Percentiles rank a stretch among this genome's conserved stretches.
Evolutionary conservation across 2,797 vertebrate species (phyloP).

Genomic region (Myotis myotis): DNA sequence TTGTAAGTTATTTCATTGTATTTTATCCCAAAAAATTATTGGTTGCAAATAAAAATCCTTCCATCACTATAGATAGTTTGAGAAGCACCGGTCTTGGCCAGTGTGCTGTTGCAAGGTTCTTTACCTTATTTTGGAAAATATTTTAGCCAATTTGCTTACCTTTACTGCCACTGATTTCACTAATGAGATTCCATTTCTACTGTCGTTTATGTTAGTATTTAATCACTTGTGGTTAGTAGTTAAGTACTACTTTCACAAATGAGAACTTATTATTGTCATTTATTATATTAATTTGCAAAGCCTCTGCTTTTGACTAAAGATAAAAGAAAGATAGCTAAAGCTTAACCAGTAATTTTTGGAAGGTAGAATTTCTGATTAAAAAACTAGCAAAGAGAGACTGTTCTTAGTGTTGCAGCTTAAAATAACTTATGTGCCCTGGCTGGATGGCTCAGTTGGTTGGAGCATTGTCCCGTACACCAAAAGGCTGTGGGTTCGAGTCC

Average conservation of each 20-base stretch:
- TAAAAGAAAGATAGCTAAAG: neutral
- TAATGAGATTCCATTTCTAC: neutral
- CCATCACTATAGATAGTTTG: neutral
- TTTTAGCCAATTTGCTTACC: neutral
- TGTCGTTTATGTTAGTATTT: neutral
- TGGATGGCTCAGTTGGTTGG: neutral
- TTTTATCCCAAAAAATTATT: neutral
- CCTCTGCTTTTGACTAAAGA: neutral
- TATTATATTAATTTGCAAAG: neutral
- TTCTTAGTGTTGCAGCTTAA: neutral
- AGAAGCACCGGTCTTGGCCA: neutral
- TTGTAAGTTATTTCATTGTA: neutral
- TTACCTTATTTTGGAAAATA: neutral
- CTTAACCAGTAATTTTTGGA: neutral
- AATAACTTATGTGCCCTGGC: neutral
- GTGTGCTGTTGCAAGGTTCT: neutral
- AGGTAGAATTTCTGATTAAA: neutral
- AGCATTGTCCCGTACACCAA: neutral
- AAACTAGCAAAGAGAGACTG: neutral
- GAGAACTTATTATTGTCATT: neutral
- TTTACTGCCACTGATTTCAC: neutral
- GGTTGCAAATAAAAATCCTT: neutral
- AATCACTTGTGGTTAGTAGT: neutral
- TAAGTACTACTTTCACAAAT: slow-evolving; percentile 7
- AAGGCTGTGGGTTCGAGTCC: neutral